Evolutionary conservation across 2,797 vertebrate genomes (phyloP).

Genomic region (Perodicticus potto): DNA sequence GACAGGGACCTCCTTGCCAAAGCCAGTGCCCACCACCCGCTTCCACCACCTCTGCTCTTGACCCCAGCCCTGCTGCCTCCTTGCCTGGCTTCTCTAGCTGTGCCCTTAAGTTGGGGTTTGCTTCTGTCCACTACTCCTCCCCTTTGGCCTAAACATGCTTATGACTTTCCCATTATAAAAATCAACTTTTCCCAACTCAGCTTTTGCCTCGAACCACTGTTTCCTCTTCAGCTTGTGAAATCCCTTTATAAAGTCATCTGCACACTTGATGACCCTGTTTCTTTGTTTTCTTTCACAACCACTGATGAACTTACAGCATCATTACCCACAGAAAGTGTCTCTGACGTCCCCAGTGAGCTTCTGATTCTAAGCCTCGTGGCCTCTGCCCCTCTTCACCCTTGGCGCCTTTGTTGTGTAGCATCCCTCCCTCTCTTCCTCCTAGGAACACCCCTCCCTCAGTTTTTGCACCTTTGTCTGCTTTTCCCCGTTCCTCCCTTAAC

Average conservation of each 20-base stretch:
- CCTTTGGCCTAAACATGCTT: neutral
- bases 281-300: neutral
- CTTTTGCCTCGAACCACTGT: neutral
- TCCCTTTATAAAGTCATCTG: neutral
- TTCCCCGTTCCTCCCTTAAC: neutral
- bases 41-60: neutral
- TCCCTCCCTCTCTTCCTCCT: neutral
- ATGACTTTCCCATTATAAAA: neutral
- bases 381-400: neutral
- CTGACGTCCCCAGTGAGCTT: neutral
- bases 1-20: neutral
- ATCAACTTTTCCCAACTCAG: no score
- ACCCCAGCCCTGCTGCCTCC: neutral
- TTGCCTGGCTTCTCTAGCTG: neutral
- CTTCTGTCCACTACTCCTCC: neutral
- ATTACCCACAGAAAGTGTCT: neutral
- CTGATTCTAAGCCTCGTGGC: neutral
- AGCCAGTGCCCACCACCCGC: neutral
- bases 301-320: neutral
- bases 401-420: neutral
- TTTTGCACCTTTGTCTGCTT: neutral
- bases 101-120: neutral
- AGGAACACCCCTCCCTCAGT: rapidly evolving
- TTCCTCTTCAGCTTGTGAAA: constrained; percentile 9
- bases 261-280: neutral